Conservation (phyloP, 2,888 invertebrate species). For the Ophion ventricosus region DNA sequence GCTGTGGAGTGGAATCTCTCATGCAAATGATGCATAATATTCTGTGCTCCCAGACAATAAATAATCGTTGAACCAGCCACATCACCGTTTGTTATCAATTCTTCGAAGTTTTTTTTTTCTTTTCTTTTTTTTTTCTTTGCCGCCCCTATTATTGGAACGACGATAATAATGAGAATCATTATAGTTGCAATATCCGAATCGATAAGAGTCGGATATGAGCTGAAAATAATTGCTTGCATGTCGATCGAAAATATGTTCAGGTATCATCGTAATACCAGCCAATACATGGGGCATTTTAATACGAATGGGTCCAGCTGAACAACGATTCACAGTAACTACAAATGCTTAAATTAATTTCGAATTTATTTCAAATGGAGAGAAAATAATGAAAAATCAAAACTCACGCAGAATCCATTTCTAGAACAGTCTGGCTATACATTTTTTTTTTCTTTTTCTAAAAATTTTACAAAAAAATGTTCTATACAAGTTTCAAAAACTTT, state of each 20-base stretch:
- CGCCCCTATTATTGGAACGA: not conserved
- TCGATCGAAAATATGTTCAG: conserved; percentile 20
- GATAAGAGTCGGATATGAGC: conserved; percentile 24
- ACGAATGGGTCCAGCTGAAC: not conserved
- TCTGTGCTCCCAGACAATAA: conserved; percentile 1
- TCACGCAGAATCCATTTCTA: too few species aligned
- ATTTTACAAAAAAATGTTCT: too few species aligned
- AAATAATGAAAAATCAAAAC: too few species aligned
- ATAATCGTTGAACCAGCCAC: conserved; percentile 15
- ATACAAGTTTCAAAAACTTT: too few species aligned
- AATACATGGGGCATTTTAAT: not conserved
- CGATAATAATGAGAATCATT: conserved; percentile 17
- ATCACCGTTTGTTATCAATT: conserved; percentile 1
- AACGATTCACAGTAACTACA: not conserved
- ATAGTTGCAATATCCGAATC: conserved; percentile 14
- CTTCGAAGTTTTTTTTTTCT: not conserved
- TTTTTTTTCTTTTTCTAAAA: too few species aligned
- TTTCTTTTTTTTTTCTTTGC: not conserved
- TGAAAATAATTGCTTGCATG: conserved; percentile 48
- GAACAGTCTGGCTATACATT: too few species aligned
- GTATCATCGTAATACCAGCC: not conserved
- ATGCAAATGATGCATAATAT: conserved; percentile 1
- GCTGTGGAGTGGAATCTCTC: conserved; percentile 25
- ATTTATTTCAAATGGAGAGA: not conserved
- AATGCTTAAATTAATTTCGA: not conserved